Conservation (phyloP, 1,140 invertebrate species). For the Drosophila azteca region DNA sequence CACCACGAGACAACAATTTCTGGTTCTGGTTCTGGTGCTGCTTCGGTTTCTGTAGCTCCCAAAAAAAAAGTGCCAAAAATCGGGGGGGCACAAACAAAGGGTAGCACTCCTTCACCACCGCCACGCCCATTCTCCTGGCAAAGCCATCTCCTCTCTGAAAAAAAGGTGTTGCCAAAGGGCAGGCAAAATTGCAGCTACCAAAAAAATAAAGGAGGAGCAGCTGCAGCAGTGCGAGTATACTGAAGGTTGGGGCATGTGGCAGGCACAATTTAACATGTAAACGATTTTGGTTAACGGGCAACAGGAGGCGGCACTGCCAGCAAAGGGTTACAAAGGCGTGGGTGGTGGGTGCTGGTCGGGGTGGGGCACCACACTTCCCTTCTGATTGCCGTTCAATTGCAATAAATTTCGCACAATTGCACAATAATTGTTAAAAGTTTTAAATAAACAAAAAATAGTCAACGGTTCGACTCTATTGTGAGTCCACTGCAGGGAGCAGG, state of each 20-base stretch:
- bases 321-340: conserved; percentile 18
- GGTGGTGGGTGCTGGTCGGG: not conserved
- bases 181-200: conserved; percentile 70
- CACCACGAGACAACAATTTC: conserved; percentile 64
- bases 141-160: conserved; percentile 15
- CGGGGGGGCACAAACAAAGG: conserved; percentile 48
- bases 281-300: conserved; percentile 77
- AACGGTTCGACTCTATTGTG: conserved; percentile 45
- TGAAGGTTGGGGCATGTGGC: conserved; percentile 5
- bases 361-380: conserved; percentile 13
- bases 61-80: conserved; percentile 67
- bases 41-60: conserved; percentile 19
- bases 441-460: conserved; percentile 74
- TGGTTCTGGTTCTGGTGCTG: not conserved
- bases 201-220: conserved; percentile 33
- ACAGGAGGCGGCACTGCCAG: not conserved
- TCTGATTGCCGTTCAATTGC: conserved; percentile 81
- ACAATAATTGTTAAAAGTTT: conserved; percentile 83
- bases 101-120: conserved; percentile 9
- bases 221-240: not conserved
- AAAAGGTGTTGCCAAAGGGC: conserved; percentile 81
- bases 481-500: too few relatives aligned
- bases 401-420: conserved; percentile 83
- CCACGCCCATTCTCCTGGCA: not conserved
- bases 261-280: conserved; percentile 81